Conservation (phyloP, 1,140 invertebrate genomes). For the Ctenoplectra terminalis region DNA sequence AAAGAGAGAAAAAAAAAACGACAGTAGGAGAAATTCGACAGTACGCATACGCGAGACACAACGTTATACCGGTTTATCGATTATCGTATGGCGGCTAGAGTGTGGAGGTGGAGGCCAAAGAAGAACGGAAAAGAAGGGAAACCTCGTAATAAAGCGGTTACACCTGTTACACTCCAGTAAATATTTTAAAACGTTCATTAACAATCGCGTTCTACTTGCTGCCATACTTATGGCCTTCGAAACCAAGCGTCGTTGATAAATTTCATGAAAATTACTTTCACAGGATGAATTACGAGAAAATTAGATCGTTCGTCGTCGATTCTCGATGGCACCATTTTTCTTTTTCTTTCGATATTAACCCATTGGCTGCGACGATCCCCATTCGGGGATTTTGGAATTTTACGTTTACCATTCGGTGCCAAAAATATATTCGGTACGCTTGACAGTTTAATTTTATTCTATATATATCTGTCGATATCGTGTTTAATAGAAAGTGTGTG, state of each 20-base stretch:
- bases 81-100: conserved; percentile 46
- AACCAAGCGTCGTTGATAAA: not conserved
- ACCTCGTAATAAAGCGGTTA: conserved; percentile 52
- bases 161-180: conserved; percentile 62
- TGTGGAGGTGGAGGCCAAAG: not conserved
- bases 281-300: not conserved
- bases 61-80: conserved; percentile 67
- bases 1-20: not conserved
- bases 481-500: no score
- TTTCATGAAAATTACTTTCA: conserved; percentile 8
- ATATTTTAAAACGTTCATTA: conserved; percentile 42
- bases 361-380: no score
- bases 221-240: not conserved
- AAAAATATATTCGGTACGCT: no score
- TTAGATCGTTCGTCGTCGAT: not conserved
- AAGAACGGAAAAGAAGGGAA: conserved; percentile 43
- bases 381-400: no score
- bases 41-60: conserved; percentile 59
- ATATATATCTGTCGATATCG: no score
- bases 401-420: no score
- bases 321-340: not conserved
- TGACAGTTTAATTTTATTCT: no score
- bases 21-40: conserved; percentile 36
- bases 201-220: conserved; percentile 53
- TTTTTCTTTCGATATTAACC: no score